Evolutionary conservation across 1,140 invertebrate genomes (phyloP), one percentile per base, ranked within the genome.

Genomic region (Bacillus rossius): DNA sequence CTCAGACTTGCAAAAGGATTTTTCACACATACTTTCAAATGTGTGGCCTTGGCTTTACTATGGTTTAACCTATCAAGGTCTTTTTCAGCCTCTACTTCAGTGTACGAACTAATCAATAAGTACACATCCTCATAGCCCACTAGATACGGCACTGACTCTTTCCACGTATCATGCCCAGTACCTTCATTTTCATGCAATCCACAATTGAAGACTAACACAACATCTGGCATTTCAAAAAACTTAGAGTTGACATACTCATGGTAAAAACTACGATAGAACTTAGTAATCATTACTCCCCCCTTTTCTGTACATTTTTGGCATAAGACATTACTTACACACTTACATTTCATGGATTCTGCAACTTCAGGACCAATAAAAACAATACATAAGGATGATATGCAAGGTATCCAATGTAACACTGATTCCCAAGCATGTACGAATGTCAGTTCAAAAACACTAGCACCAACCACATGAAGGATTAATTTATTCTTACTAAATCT

Each of bases 131-230:
- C 23, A 23, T 29, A 50, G 26, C 34, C 34, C 3, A 50, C 20
- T 16, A 50, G 37, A 50, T 29, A 50, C 16, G 48, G 23, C 19
- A 50, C 8, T 8, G 48, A 19, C 3, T 13, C 7, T 23, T 17
- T 8, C 48, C 48, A 50, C 16, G 48, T 50, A 29, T 50, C 48
- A 50, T 5, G 3, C 3, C 16, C 8, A 50, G 48, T 25, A 22
- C 48, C 48, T 29, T 51, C 56, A 58, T 23, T 34, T 37, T 58
- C 56, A 37, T 58, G 56, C 3, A 58, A 34, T 13, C 56, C 56
- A 38, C 42, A 48, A 37, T 58, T 58, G 51, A 50, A 58, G 37
- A 48, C 45, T 14, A 58, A 14, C 19, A 58, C 50, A 10, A 58
- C n/a, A 41, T 58, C 56, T 51, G 56, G 56, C 23, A 25, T 23